phyloP scores from a whole-genome alignment of 2,113 vertebrate species.

The Austrofundulus limnaeus region DNA sequence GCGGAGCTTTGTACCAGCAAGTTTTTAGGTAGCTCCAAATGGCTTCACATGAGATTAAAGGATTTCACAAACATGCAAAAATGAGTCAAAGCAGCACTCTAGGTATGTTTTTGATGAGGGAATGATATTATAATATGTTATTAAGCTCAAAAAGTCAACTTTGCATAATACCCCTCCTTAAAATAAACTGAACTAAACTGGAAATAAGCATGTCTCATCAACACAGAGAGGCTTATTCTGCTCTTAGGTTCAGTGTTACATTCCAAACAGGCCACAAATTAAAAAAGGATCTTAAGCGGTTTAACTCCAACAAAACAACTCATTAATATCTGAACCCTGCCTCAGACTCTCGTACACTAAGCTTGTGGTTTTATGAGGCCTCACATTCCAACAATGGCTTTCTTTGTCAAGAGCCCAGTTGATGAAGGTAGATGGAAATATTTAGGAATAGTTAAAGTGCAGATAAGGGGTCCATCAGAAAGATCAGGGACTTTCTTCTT shows the following conservation, averaged over 20 bases:
- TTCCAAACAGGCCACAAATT: constrained; percentile 24
- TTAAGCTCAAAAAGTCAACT: too few species aligned
- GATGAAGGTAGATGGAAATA: constrained; percentile 15
- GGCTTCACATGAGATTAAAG: too few species aligned
- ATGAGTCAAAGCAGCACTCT: too few species aligned
- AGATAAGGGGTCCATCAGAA: not conserved
- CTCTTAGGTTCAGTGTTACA: not conserved
- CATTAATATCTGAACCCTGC: constrained; percentile 28
- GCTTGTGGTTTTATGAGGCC: constrained; percentile 23
- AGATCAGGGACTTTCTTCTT: not conserved
- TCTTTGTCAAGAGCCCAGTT: constrained; percentile 31
- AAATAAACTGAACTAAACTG: not conserved
- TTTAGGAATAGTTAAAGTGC: constrained; percentile 9
- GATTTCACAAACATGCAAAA: too few species aligned
- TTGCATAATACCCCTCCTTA: too few species aligned
- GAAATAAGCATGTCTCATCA: not conserved
- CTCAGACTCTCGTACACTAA: constrained; percentile 4
- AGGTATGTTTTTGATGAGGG: too few species aligned
- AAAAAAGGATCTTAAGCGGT: constrained; percentile 23
- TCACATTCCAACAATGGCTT: constrained; percentile 34
- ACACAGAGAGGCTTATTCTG: not conserved
- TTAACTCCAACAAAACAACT: constrained; percentile 41
- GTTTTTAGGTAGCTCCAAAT: too few species aligned
- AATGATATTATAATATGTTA: too few species aligned
- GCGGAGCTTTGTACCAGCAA: too few species aligned